phyloP scores from a whole-genome alignment of 2,888 invertebrate genomes.

The Augiades crinisus region DNA sequence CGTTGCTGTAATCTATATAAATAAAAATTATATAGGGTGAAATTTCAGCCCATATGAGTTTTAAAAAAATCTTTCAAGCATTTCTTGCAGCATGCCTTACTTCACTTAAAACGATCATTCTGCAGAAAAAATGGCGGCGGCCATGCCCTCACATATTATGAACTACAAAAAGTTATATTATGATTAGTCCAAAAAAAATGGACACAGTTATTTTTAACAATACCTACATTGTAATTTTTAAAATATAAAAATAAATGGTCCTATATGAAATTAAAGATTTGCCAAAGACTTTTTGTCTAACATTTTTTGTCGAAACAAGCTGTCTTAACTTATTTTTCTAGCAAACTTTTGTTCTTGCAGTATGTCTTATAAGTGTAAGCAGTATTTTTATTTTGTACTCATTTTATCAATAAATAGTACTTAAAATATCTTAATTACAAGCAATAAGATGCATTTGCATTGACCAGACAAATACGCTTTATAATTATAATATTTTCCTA shows the following conservation, averaged over 20 bases:
- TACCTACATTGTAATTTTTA: conserved; percentile 17
- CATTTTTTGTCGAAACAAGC: conserved; percentile 5
- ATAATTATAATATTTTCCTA: conserved; percentile 23
- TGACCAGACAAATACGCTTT: conserved; percentile 24
- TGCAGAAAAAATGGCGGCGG: too few species aligned
- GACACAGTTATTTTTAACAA: conserved; percentile 20
- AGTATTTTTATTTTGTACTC: conserved; percentile 11
- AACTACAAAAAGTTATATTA: too few species aligned
- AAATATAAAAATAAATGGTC: conserved; percentile 10
- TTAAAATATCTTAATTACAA: conserved; percentile 9
- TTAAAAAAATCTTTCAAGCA: too few species aligned
- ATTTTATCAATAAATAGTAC: conserved; percentile 12
- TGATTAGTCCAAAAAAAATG: too few species aligned
- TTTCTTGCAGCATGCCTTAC: too few species aligned
- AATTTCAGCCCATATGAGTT: too few species aligned
- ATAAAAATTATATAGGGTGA: too few species aligned
- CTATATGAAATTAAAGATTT: conserved; percentile 18
- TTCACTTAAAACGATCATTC: too few species aligned
- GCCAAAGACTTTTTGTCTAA: conserved; percentile 19
- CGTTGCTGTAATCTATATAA: too few species aligned
- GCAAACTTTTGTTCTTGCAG: background rate
- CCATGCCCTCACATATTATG: too few species aligned
- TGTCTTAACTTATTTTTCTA: background rate
- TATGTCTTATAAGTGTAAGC: background rate
- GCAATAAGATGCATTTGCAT: conserved; percentile 21